Percentiles rank a stretch among this genome's conserved stretches.
These are phyloP conservation scores for Odontomyia ornata DNA, from an alignment of 2,888 invertebrate species.

Conservation along the genomic window DNA sequence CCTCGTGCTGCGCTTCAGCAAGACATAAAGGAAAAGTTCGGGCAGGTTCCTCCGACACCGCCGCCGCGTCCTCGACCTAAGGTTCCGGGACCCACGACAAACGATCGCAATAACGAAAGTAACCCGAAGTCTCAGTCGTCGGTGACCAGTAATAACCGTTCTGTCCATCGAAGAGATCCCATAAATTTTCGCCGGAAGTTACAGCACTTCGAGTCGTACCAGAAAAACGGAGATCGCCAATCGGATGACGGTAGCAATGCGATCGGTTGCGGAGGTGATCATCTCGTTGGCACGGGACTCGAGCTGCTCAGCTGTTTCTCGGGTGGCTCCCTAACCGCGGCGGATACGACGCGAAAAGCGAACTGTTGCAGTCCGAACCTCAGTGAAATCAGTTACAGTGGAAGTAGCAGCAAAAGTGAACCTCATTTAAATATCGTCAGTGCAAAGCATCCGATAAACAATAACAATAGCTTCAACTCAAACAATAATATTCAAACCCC, in stretches of 20 bases:
- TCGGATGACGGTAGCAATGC: not conserved
- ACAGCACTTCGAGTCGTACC: slow-evolving; percentile 53
- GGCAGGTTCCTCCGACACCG: slow-evolving; percentile 23
- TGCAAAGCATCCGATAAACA: slow-evolving; percentile 44
- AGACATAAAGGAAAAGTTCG: slow-evolving; percentile 11
- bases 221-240: slow-evolving; percentile 20
- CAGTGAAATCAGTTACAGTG: slow-evolving; percentile 44
- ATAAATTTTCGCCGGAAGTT: slow-evolving; percentile 55
- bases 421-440: slow-evolving; percentile 40
- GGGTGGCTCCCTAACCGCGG: slow-evolving; percentile 10
- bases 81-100: not conserved
- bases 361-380: slow-evolving; percentile 35
- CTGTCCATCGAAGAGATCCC: slow-evolving; percentile 52
- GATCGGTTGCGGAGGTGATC: slow-evolving; percentile 39
- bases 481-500: not conserved
- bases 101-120: not conserved
- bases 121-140: not conserved
- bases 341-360: not conserved
- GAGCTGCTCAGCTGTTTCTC: slow-evolving; percentile 41
- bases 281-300: not conserved
- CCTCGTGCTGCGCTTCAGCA: slow-evolving; percentile 45
- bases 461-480: slow-evolving; percentile 44
- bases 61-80: slow-evolving; percentile 32
- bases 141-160: not conserved
- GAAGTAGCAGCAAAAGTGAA: slow-evolving; percentile 49